Conservation (phyloP, 2,888 invertebrate genomes). For the Ommatoiulus sabulosus region DNA sequence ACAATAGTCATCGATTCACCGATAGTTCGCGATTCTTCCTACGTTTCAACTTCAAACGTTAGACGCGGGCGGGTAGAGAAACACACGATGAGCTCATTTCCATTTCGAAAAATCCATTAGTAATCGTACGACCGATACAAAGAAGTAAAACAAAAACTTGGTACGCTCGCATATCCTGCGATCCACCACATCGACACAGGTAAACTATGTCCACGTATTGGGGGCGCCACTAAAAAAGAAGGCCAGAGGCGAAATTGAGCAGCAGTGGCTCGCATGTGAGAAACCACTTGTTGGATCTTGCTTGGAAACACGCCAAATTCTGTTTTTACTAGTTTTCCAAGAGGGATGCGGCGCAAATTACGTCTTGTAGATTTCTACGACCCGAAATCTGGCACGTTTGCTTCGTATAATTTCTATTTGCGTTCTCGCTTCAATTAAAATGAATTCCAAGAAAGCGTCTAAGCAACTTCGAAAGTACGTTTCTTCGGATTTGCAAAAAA, state of each 20-base stretch:
- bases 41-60: background rate
- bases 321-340: background rate
- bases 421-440: no score
- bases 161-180: conserved; percentile 1
- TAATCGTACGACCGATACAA: background rate
- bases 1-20: conserved; percentile 28
- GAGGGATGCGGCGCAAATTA: background rate
- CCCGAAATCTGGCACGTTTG: background rate
- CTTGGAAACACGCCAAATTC: background rate
- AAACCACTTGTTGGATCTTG: conserved; percentile 40
- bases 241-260: background rate
- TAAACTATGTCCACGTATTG: conserved; percentile 47
- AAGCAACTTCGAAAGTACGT: no score
- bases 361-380: background rate
- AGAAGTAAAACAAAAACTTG: background rate
- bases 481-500: no score
- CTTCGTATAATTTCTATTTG: no score
- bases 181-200: conserved; percentile 47
- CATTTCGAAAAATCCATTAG: background rate
- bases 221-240: conserved; percentile 23
- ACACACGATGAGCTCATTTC: background rate
- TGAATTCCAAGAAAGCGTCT: no score
- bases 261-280: background rate
- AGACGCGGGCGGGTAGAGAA: background rate
- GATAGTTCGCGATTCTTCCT: background rate